These are phyloP conservation scores for Drosophila nannoptera DNA, from an alignment of 1,140 invertebrate species.

Conservation along the genomic window DNA sequence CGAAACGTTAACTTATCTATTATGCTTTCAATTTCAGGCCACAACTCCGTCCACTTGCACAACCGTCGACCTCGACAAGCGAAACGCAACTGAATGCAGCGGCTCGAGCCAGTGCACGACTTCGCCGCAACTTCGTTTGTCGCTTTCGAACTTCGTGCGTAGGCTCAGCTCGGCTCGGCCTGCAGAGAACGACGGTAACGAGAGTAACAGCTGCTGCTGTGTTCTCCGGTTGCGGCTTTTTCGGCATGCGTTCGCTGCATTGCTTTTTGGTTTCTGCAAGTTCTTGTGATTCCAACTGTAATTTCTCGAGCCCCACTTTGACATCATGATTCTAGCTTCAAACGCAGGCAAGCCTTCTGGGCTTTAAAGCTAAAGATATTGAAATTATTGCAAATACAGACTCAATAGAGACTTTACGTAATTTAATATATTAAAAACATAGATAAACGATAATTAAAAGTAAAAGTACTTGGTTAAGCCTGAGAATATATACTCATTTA, in stretches of 20 bases:
- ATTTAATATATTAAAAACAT: too few relatives aligned
- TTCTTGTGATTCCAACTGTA: conserved; percentile 10
- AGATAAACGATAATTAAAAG: too few relatives aligned
- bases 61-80: conserved; percentile 29
- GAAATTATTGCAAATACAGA: too few relatives aligned
- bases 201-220: conserved; percentile 21
- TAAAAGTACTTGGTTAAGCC: too few relatives aligned
- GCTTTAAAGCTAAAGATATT: too few relatives aligned
- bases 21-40: conserved; percentile 13
- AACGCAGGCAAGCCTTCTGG: too few relatives aligned
- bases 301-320: conserved; percentile 5
- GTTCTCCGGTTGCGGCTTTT: conserved; percentile 1
- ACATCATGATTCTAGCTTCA: too few relatives aligned
- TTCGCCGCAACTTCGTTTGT: conserved; percentile 32
- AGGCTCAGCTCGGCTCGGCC: conserved; percentile 30
- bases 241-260: conserved; percentile 10
- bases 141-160: conserved; percentile 25
- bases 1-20: conserved; percentile 8
- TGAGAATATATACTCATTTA: too few relatives aligned
- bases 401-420: too few relatives aligned
- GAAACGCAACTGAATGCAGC: conserved; percentile 51
- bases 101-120: conserved; percentile 11
- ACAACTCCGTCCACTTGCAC: conserved; percentile 16
- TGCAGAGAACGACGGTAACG: conserved; percentile 9
- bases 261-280: conserved; percentile 6